Percentiles rank a stretch among this genome's conserved stretches.
phyloP scores from a whole-genome alignment of 1,140 invertebrate species.

The Tribolium castaneum region DNA sequence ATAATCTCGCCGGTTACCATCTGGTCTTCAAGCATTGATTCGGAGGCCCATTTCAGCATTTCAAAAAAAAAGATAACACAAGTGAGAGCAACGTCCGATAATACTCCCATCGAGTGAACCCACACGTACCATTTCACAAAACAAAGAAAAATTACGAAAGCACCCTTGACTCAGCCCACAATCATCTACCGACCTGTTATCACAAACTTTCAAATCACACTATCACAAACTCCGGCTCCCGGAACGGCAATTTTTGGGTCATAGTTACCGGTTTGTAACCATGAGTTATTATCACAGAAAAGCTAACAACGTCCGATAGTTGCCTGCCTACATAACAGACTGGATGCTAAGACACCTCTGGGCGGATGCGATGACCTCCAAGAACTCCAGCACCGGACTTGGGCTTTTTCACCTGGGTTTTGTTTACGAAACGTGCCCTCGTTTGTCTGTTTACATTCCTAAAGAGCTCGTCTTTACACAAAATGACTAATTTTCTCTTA shows the following conservation, averaged over 20 bases:
- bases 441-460: too few species aligned
- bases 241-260: not conserved
- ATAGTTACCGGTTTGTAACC: not conserved
- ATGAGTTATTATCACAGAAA: not conserved
- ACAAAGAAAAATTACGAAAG: constrained; percentile 22
- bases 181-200: not conserved
- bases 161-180: not conserved
- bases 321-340: constrained; percentile 15
- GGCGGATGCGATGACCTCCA: constrained; percentile 47
- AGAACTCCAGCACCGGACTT: constrained; percentile 36
- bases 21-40: constrained; percentile 21
- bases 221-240: not conserved
- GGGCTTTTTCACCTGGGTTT: not conserved
- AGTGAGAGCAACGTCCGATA: constrained; percentile 27
- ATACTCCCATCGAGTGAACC: not conserved
- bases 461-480: too few species aligned
- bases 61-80: constrained; percentile 2
- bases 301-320: constrained; percentile 15
- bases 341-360: constrained; percentile 42
- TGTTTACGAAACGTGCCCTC: not conserved
- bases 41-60: not conserved
- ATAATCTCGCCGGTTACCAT: constrained; percentile 5
- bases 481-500: not conserved
- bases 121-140: not conserved
- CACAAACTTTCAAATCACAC: not conserved